Base-by-base conservation (phyloP, 2,113 vertebrate species). In the Butorides virescens region DNA sequence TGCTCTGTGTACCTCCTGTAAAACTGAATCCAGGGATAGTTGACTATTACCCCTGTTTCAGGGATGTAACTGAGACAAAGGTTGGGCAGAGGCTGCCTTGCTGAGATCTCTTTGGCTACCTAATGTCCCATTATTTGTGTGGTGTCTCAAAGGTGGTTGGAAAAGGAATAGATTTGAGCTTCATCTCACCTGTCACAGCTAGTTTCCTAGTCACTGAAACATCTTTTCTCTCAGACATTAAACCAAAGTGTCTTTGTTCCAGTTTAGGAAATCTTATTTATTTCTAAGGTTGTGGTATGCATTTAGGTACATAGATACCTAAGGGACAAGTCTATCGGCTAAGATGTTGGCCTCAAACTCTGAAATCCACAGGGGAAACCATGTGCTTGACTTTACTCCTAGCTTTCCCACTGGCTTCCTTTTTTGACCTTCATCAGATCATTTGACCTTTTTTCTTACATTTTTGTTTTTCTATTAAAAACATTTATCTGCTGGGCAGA, bases 381-480 rank as follows among this genome's bases (percentile, higher is more conserved):
- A 13, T 10, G 36, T 53, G 23, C 27, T 71, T n/a, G 23, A 26
- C 46, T 73, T 63, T 4, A 36, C 5, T 83, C 26, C 15, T 29
- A 19, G 11, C 26, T 86, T 82, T 87, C 11, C 46, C 11, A 15
- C 39, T 53, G n/a, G 4, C 39, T 90, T 95, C 37, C 32, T 52
- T 63, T 53, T 92, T 59, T 92, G 88, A 23, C 36, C 25, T 46
- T 72, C 25, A 58, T 90, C 19, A 67, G 84, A 67, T 88, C 0
- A 56, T 44, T 86, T 78, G 52, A 65, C 55, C 18, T 86, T 56
- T 87, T 37, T 58, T 3, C 11, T n/a, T 49, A 27, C 0, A 0
- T 70, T 62, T 94, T 90, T 80, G 42, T 44, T 46, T 90, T 94
- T 39, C 61, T 86, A 6, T 81, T 90, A 63, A 59, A 92, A 86